These are phyloP conservation scores for Synergus itoensis DNA, from an alignment of 2,888 invertebrate genomes.

Conservation along the genomic window DNA sequence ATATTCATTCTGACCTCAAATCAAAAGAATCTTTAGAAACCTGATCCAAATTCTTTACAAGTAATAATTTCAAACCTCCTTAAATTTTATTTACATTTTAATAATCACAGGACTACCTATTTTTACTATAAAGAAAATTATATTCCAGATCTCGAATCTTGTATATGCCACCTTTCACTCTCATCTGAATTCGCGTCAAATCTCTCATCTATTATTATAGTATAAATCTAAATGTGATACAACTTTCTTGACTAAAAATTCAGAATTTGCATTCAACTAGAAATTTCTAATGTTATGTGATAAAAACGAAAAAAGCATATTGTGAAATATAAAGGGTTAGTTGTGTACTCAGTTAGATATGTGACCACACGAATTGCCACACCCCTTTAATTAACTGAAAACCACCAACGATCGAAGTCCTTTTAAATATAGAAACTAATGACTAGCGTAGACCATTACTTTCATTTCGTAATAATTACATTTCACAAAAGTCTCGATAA, in stretches of 20 bases:
- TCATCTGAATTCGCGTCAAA: not conserved
- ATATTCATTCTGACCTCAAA: not conserved
- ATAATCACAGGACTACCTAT: not conserved
- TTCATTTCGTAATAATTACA: not conserved
- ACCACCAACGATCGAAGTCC: not conserved
- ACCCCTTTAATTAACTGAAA: not conserved
- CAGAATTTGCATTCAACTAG: not conserved
- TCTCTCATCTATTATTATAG: not conserved
- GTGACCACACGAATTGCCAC: not conserved
- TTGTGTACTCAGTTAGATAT: not conserved
- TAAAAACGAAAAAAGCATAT: not conserved
- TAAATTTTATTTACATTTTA: too few species aligned
- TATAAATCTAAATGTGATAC: not conserved
- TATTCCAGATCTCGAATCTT: not conserved
- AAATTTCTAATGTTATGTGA: not conserved
- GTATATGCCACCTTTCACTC: not conserved
- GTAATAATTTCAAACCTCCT: too few species aligned
- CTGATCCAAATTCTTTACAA: too few species aligned
- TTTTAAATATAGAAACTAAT: not conserved
- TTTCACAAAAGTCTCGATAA: too few species aligned
- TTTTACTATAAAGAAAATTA: not conserved
- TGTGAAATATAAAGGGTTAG: not conserved
- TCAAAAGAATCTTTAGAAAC: not conserved
- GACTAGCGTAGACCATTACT: not conserved
- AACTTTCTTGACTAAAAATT: not conserved